Evolutionary conservation across 2,113 vertebrate species (phyloP).

Genomic region (Oryzias javanicus): DNA sequence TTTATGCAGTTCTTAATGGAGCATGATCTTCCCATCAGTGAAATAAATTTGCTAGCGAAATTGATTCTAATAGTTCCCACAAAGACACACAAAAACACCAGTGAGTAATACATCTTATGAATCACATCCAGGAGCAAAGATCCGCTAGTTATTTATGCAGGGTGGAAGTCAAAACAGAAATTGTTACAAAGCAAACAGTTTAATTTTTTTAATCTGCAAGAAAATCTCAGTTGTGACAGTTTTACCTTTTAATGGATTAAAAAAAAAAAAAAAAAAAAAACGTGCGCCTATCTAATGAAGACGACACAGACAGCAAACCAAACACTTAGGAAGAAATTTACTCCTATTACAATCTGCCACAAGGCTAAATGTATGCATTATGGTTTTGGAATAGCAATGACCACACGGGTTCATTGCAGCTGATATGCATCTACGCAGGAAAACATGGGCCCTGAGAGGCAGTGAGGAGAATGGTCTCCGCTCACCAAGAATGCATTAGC

Average conservation of each 20-base stretch:
- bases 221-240: no score
- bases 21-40: conserved; percentile 17
- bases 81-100: neutral
- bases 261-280: neutral
- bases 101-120: neutral
- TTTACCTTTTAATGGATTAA: no score
- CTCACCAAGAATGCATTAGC: conserved; percentile 37
- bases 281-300: neutral
- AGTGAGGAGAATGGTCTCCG: conserved; percentile 35
- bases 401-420: conserved; percentile 37
- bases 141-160: neutral
- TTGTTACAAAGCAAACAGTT: no score
- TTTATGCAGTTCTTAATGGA: conserved; percentile 19
- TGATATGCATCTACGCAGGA: conserved; percentile 49
- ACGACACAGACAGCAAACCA: conserved; percentile 7
- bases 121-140: neutral
- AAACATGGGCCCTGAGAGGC: conserved; percentile 48
- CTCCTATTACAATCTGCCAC: conserved; percentile 28
- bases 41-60: conserved; percentile 14
- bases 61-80: conserved; percentile 5
- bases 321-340: conserved; percentile 40
- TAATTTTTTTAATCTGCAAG: no score
- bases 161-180: no score
- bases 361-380: conserved; percentile 39
- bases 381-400: conserved; percentile 48